Evolutionary conservation across 2,888 invertebrate genomes (phyloP), one percentile per base, ranked within the genome.

Genomic region (Gnatocerus cornutus): DNA sequence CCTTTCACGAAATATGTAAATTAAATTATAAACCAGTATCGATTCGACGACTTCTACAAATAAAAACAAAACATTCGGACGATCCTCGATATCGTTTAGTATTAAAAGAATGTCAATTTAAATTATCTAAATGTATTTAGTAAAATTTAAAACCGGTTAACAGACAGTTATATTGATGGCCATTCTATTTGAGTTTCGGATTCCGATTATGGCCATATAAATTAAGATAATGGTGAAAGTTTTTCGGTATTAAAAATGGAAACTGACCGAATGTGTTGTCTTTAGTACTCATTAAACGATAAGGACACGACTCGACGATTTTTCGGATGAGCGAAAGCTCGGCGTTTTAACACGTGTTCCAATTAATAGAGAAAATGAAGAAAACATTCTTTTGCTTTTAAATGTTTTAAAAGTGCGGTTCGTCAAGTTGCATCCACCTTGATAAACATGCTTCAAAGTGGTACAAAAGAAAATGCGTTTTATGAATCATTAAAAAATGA

Each of bases 21-120:
- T 74, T 71, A 71, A 70, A 68, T 68, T 74, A 71, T 71, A 71
- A 59, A 70, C 67, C 66, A 70, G 67, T 58, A 70, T 67, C 67
- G 67, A 58, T 43, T 58, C 55, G 58, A 63, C 56, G 67, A 70
- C 46, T 70, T 62, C 46, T 66, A 62, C 56, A 70, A 70, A 70
- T 67, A 70, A 70, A 70, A 72, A 74, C 68, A 73, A 73, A 74
- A 75, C 71, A 66, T 66, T 68, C 62, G 72, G 68, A 68, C 46
- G 75, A 72, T 77, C 77, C 77, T 74, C 73, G 78, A 78, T 79
- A 77, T 78, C 80, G 75, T 78, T 78, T 77, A 77, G 76, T 79
- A 82, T 82, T 81, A 81, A 82, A 80, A 81, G 81, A 82, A 82
- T 81, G 81, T 81, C 81, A 82, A 80, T 81, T 81, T 78, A 80